Percentiles rank a stretch among this genome's conserved stretches.
phyloP scores from a whole-genome alignment of 2,797 vertebrate genomes.

The Trachops cirrhosus region DNA sequence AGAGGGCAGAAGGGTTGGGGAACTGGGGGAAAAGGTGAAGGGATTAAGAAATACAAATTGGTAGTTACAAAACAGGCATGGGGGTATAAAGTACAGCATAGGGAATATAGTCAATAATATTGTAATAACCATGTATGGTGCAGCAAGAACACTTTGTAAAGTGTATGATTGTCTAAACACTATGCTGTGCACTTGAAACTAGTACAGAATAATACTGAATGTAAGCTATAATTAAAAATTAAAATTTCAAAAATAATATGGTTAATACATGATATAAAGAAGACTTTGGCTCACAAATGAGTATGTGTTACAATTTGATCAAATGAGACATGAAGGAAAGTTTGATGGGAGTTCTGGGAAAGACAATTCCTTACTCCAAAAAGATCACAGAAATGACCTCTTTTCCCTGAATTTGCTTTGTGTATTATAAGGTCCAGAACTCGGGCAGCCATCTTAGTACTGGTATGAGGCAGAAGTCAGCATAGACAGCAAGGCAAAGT shows the following conservation, averaged over 20 bases:
- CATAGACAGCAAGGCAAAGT: not conserved
- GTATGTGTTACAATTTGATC: not conserved
- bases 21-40: not conserved
- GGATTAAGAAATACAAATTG: not conserved
- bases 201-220: not conserved
- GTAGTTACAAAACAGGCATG: not conserved
- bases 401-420: not conserved
- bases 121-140: not conserved
- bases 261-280: not conserved
- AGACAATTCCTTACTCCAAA: not conserved
- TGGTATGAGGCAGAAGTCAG: not conserved
- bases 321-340: not conserved
- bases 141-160: not conserved
- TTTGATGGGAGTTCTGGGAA: not conserved
- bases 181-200: not conserved
- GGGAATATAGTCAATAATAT: not conserved
- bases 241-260: not conserved
- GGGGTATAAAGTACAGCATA: not conserved
- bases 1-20: not conserved
- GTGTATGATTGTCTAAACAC: not conserved
- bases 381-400: not conserved
- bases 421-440: not conserved
- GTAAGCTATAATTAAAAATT: not conserved
- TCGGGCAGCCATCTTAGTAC: not conserved
- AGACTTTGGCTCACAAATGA: not conserved